Evolutionary conservation across 2,113 vertebrate genomes (phyloP), one percentile per base, ranked within the genome.

Genomic region (Brachypodius melanocephalos): DNA sequence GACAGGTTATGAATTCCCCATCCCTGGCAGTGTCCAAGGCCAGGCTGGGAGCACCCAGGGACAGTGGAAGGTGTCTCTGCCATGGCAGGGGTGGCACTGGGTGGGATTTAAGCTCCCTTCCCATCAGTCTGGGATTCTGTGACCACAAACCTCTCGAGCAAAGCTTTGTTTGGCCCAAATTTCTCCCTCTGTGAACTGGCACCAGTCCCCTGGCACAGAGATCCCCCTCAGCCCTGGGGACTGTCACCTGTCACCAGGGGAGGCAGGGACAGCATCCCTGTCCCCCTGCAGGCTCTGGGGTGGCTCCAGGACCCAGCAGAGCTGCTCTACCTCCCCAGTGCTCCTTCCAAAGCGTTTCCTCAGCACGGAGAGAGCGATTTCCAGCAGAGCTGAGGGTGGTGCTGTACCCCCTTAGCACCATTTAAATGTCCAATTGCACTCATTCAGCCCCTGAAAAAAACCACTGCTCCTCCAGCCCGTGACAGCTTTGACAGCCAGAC

Each of bases 401-500:
- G 94, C 95, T 85, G 86, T 18, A 22, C 95, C 83, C 93, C 83
- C 94, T 89, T 25, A 48, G 85, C 95, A 95, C 94, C 96, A 92
- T 68, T 95, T 52, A 88, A 93, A 90, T 85, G 95, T 97, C 96
- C 96, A 8, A 91, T 24, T 77, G 91, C 88, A 69, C 95, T 96
- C 96, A 86, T 88, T 67, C 94, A 68, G 90, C 68, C 92, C 95
- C 95, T 52, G 69, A 63, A 91, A 96, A 91, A 91, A 84, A 2
- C 67, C 73, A 10, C 88, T 25, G 17, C 95, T 88, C 76, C 96
- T 94, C 85, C 97, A 95, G 96, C 66, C 97, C 78, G 34, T 98
- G 98, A 99, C 98, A 98, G 98, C 98, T 98, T 97, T 98, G 98
- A 98, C 98, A 98, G 98, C 98, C 98, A 98, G 98, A 98, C 98